Evolutionary conservation across 2,113 vertebrate species (phyloP).

Genomic region (Scytalopus superciliaris): DNA sequence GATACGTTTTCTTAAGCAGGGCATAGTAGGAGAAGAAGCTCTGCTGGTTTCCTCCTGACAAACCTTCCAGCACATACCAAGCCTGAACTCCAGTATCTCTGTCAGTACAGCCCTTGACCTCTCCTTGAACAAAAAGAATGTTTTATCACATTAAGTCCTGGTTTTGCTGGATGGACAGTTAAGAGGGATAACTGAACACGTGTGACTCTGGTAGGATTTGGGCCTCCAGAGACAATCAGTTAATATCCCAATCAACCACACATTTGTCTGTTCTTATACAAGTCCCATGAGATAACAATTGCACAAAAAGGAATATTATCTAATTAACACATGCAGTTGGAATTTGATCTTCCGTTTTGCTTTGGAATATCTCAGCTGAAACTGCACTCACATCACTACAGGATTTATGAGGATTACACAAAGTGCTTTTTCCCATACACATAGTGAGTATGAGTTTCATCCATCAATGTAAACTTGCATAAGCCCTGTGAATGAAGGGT

Average conservation of each 20-base stretch:
- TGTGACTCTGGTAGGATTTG: neutral
- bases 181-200: neutral
- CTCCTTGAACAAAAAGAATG: neutral
- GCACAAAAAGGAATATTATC: constrained; percentile 16
- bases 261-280: neutral
- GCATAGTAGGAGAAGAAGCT: constrained; percentile 37
- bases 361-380: neutral
- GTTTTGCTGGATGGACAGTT: constrained; percentile 38
- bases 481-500: neutral
- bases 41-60: constrained; percentile 9
- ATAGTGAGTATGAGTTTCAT: neutral
- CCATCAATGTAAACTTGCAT: constrained; percentile 14
- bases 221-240: neutral
- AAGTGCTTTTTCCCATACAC: constrained; percentile 31
- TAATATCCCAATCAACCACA: constrained; percentile 21
- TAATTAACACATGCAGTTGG: constrained; percentile 25
- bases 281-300: neutral
- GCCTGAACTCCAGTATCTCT: neutral
- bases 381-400: neutral
- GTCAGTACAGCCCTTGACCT: neutral
- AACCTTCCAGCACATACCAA: neutral
- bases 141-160: neutral
- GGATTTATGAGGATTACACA: constrained; percentile 36
- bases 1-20: constrained; percentile 58
- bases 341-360: neutral